These are phyloP conservation scores for Phasianus colchicus DNA, from an alignment of 2,113 vertebrate species.

Conservation along the genomic window DNA sequence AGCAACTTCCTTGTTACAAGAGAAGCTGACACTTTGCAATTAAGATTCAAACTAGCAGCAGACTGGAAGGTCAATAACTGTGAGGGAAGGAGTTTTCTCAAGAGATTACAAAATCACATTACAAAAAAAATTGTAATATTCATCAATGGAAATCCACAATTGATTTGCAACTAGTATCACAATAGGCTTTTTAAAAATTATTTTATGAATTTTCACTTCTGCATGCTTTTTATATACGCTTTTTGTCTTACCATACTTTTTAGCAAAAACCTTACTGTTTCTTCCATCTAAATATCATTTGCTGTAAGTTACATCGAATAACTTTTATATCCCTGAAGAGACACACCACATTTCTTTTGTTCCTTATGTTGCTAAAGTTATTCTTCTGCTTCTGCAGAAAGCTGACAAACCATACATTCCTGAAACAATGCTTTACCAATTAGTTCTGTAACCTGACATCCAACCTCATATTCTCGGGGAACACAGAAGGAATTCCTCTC, in stretches of 20 bases:
- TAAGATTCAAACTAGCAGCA: not conserved
- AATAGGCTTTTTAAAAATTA: not conserved
- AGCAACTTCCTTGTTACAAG: accelerated
- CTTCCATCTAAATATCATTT: not conserved
- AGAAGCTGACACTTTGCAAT: not conserved
- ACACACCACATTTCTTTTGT: not conserved
- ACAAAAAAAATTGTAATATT: not conserved
- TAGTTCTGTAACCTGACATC: not conserved
- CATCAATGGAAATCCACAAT: not conserved
- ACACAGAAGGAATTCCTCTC: not conserved
- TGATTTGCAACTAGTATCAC: not conserved
- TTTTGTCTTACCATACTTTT: not conserved
- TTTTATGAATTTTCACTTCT: not conserved
- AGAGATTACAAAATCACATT: not conserved
- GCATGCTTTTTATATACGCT: not conserved
- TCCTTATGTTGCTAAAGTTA: not conserved
- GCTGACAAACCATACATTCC: not conserved
- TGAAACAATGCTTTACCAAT: not conserved
- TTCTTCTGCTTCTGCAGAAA: not conserved
- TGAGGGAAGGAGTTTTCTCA: not conserved
- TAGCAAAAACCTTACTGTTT: not conserved
- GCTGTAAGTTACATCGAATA: not conserved
- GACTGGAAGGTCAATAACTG: not conserved
- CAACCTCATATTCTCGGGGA: not conserved
- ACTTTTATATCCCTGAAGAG: not conserved